A percentile compares a stretch with the other conserved stretches of the same genome.
phyloP scores from a whole-genome alignment of 2,797 vertebrate species.

The Philypnodon macrostomus region DNA sequence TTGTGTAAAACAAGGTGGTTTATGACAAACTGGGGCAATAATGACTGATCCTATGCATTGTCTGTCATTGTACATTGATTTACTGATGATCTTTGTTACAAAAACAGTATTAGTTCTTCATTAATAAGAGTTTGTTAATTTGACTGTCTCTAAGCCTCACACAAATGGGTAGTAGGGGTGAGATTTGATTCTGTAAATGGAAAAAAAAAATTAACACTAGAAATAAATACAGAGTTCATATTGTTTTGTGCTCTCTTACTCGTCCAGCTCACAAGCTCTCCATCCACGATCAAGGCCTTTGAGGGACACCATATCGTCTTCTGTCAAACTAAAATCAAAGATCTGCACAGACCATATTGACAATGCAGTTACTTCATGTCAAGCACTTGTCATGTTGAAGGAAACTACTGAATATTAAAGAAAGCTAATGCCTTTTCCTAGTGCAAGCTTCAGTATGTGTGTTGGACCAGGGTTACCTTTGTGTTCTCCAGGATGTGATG shows the following conservation, averaged over 20 bases:
- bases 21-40: no score
- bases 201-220: background rate
- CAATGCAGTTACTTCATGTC: background rate
- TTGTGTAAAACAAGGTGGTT: no score
- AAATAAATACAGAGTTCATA: background rate
- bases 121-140: background rate
- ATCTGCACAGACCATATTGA: constrained; percentile 50
- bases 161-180: constrained; percentile 73
- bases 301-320: constrained; percentile 69
- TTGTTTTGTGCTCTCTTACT: constrained; percentile 52
- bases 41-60: no score
- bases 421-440: no score
- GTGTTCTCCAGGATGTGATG: constrained; percentile 80
- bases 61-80: no score
- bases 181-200: constrained; percentile 54
- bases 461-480: no score
- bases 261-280: constrained; percentile 43
- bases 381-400: no score
- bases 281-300: constrained; percentile 71
- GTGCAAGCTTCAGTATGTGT: no score
- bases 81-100: no score
- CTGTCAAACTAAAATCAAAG: constrained; percentile 71
- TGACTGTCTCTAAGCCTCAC: constrained; percentile 27
- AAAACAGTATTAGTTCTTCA: no score
- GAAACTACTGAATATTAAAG: no score